Evolutionary conservation across 1,140 invertebrate species (phyloP).

Genomic region (Drosophila burlai): DNA sequence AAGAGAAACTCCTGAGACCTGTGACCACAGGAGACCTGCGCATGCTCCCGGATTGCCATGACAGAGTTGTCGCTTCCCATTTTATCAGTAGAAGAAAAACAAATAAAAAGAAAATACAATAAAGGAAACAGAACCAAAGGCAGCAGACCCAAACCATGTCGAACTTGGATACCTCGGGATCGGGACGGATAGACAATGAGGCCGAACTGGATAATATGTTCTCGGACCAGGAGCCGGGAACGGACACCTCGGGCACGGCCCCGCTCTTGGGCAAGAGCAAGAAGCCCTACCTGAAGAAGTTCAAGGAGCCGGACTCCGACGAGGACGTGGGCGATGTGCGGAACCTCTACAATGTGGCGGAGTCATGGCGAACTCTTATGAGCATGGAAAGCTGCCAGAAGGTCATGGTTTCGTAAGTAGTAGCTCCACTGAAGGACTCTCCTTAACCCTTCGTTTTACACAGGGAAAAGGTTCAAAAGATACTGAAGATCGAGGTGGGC

Average conservation of each 20-base stretch:
- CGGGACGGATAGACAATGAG: neutral
- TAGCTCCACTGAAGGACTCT: accelerated
- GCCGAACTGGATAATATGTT: neutral
- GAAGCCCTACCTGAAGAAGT: slow-evolving; percentile 61
- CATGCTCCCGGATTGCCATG: slow-evolving; percentile 69
- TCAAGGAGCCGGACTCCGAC: slow-evolving; percentile 61
- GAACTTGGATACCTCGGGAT: neutral
- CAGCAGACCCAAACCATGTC: neutral
- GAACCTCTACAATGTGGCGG: slow-evolving; percentile 59
- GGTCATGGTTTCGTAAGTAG: slow-evolving; percentile 76
- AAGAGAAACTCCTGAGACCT: slow-evolving; percentile 33
- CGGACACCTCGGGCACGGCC: neutral
- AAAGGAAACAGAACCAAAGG: neutral
- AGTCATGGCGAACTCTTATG: slow-evolving; percentile 72
- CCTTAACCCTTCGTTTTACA: no score
- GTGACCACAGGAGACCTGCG: slow-evolving; percentile 16
- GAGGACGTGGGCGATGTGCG: slow-evolving; percentile 52
- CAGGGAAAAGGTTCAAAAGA: slow-evolving; percentile 78
- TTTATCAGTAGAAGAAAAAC: slow-evolving; percentile 19
- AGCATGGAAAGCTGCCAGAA: slow-evolving; percentile 61
- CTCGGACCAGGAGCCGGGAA: slow-evolving; percentile 1
- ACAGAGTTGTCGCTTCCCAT: slow-evolving; percentile 22
- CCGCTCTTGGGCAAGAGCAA: neutral
- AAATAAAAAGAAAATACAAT: slow-evolving; percentile 14
- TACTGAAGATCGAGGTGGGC: slow-evolving; percentile 86